Base-by-base conservation (phyloP, 2,888 invertebrate species). In the Apantesis nais region DNA sequence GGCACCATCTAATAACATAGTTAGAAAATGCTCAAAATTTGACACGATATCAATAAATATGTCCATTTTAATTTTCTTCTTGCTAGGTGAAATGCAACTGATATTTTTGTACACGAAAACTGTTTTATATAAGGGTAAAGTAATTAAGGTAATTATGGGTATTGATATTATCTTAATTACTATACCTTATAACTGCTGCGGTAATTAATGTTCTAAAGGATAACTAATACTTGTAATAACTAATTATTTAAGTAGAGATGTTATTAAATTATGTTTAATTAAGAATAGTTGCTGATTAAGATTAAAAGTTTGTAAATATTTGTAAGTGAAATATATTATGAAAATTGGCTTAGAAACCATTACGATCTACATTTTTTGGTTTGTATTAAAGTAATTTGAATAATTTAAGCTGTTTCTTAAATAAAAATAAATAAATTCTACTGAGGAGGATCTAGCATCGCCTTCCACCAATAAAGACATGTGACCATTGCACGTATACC, bases 1-100 rank as follows among this genome's bases (percentile, higher is more conserved):
- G 31, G 88, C 91, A 61, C 94, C 94, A 88, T 95, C 95, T 95
- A 82, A 37, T 68, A 88, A 81, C 2, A 79, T 76, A 52, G 85
- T 52, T 2, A 92, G 65, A 67, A 92, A 83, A 34, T 86, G 78
- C 48, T 91, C 90, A 75, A 92, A 80, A 22, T 77, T 80, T 22
- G 79, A 70, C 19, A 91, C 68, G 37, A 91, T 77, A 66, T 72
- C 70, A 22, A 79, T 73, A 29, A 77, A 81, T 8, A 72, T 71
- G 11, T 78, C 76, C 77, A 85, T 79, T 48, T 25, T 29, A 39
- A 14, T 52, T 67, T 41, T 16, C 25, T 60, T 9, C n/a, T 55
- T 60, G 34, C 1, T 60, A 48, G 5, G 37, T 37, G 22, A 52
- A 22, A 29, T 39, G 25, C 41, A 58, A 64, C 60, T 61, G n/a